Conservation (phyloP, 2,797 vertebrate species). For the Euthynnus affinis region DNA sequence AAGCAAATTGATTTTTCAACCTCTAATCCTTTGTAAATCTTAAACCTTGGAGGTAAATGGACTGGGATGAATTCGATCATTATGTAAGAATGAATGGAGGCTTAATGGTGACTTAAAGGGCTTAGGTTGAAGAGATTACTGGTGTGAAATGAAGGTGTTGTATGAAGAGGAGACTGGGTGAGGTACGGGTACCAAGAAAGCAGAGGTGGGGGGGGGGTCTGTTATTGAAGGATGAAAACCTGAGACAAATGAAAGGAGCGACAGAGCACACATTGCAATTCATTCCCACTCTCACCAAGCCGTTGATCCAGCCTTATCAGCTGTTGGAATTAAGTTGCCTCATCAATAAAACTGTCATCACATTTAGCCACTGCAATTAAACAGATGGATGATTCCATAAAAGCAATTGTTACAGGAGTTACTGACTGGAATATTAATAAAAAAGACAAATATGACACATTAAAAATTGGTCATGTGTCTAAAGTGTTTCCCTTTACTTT, state of each 20-base stretch:
- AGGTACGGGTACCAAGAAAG: conserved; percentile 21
- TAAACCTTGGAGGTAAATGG: conserved; percentile 76
- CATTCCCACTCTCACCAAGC: conserved; percentile 46
- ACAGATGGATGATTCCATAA: conserved; percentile 81
- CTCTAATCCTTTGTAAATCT: conserved; percentile 81
- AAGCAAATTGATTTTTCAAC: conserved; percentile 81
- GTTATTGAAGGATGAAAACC: conserved; percentile 65
- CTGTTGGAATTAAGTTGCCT: conserved; percentile 75
- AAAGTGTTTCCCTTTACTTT: conserved; percentile 10
- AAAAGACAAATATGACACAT: conserved; percentile 58
- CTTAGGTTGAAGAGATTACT: conserved; percentile 77
- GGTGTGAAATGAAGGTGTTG: conserved; percentile 63
- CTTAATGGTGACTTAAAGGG: conserved; percentile 77
- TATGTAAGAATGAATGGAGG: conserved; percentile 73
- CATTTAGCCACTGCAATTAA: conserved; percentile 81
- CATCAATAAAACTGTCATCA: conserved; percentile 83
- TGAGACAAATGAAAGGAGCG: conserved; percentile 67
- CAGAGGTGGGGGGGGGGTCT: conserved; percentile 10
- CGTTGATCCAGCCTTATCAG: conserved; percentile 75
- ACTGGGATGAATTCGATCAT: conserved; percentile 79
- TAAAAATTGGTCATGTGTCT: conserved; percentile 24
- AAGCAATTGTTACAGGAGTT: conserved; percentile 73
- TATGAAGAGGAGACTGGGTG: conserved; percentile 33
- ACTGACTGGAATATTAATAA: conserved; percentile 79
- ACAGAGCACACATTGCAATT: conserved; percentile 57